Evolutionary conservation across 2,113 vertebrate species (phyloP).

Genomic region (Clinocottus analis): DNA sequence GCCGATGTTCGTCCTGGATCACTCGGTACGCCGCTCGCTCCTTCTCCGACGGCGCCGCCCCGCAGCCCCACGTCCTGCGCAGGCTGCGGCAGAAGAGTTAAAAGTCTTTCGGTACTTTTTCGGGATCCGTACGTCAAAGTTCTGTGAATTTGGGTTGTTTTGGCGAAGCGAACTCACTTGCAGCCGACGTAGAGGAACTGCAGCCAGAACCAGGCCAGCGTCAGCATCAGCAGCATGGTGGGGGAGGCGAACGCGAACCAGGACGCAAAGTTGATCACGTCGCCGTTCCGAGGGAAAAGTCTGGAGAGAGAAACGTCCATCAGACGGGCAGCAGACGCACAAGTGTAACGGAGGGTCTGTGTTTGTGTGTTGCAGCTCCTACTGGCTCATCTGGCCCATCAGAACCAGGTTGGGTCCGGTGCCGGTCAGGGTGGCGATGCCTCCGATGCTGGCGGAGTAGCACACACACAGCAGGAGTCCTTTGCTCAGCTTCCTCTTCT

Average conservation of each 20-base stretch:
- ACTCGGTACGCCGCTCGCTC: conserved; percentile 82
- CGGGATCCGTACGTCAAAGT: too few species aligned
- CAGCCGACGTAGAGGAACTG: conserved; percentile 86
- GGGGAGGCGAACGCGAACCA: conserved; percentile 97
- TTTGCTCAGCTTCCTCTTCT: conserved; percentile 81
- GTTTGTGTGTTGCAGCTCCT: conserved; percentile 60
- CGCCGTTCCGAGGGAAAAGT: conserved; percentile 89
- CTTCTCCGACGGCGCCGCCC: conserved; percentile 70
- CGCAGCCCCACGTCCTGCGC: conserved; percentile 85
- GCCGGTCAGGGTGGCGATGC: conserved; percentile 94
- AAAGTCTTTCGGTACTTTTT: background rate
- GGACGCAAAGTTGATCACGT: conserved; percentile 92
- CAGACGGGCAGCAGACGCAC: too few species aligned
- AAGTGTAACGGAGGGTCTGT: too few species aligned
- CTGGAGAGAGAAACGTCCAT: too few species aligned
- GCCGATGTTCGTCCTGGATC: conserved; percentile 85
- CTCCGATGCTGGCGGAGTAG: conserved; percentile 96
- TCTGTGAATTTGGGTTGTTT: background rate
- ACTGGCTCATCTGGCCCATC: conserved; percentile 94
- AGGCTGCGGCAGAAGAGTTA: conserved; percentile 76
- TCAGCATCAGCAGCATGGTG: conserved; percentile 92
- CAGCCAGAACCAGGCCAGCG: conserved; percentile 92
- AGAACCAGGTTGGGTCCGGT: conserved; percentile 96
- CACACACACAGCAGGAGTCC: conserved; percentile 92
- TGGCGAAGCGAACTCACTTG: conserved; percentile 83